Evolutionary conservation across 1,140 invertebrate species (phyloP).

Genomic region (Steinernema khuongi): DNA sequence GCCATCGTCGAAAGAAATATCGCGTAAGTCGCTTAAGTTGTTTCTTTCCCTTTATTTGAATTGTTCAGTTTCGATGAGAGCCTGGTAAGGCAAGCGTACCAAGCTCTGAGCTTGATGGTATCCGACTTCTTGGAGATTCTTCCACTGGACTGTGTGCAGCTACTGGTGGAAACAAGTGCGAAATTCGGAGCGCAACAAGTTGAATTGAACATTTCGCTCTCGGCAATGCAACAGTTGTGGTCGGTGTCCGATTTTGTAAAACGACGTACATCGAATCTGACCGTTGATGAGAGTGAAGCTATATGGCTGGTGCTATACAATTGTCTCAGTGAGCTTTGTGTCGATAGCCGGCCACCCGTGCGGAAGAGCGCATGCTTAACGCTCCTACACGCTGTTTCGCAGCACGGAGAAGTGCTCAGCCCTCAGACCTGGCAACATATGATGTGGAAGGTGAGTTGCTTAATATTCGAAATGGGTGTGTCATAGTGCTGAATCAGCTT

Average conservation of each 20-base stretch:
- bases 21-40: slow-evolving; percentile 20
- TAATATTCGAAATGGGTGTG: slow-evolving; percentile 4
- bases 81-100: slow-evolving; percentile 84
- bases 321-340: slow-evolving; percentile 75
- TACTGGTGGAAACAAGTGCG: slow-evolving; percentile 85
- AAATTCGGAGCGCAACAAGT: slow-evolving; percentile 92
- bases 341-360: slow-evolving; percentile 86
- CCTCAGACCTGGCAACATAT: slow-evolving; percentile 48
- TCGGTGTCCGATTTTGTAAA: slow-evolving; percentile 56
- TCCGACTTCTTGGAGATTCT: slow-evolving; percentile 72
- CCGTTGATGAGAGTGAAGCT: slow-evolving; percentile 29
- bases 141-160: slow-evolving; percentile 70
- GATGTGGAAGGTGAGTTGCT: slow-evolving; percentile 47
- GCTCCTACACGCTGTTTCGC: slow-evolving; percentile 89
- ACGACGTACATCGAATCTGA: slow-evolving; percentile 27
- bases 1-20: slow-evolving; percentile 69
- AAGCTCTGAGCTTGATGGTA: slow-evolving; percentile 90
- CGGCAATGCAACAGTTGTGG: slow-evolving; percentile 83
- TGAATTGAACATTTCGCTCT: slow-evolving; percentile 95
- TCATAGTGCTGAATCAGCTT: too few relatives aligned
- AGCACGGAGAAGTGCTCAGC: slow-evolving; percentile 71
- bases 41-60: not conserved
- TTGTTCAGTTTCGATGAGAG: slow-evolving; percentile 67
- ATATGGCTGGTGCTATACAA: slow-evolving; percentile 58
- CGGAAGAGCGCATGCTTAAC: slow-evolving; percentile 97